Evolutionary conservation across 1,140 invertebrate species (phyloP).

Genomic region (Euura lappo): DNA sequence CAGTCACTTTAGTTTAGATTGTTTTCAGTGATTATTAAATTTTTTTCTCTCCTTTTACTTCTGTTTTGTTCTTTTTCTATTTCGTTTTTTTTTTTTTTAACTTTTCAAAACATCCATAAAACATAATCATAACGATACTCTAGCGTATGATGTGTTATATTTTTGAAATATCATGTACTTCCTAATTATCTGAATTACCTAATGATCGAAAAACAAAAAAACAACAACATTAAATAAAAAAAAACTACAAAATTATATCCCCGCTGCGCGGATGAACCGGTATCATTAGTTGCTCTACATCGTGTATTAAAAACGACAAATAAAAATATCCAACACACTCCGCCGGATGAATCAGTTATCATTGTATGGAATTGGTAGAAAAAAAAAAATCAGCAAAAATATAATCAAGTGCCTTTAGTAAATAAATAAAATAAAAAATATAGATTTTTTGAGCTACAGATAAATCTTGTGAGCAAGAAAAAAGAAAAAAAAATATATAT

Average conservation of each 20-base stretch:
- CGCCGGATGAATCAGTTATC: background rate
- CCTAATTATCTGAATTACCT: background rate
- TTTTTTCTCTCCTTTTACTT: no score
- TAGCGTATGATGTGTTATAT: background rate
- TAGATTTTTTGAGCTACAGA: no score
- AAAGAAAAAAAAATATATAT: slow-evolving; percentile 19
- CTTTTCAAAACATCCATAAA: background rate
- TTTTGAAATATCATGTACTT: no score
- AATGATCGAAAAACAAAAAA: background rate
- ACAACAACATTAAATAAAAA: background rate
- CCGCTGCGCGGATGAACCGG: background rate
- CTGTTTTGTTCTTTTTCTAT: background rate
- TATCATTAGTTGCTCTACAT: background rate
- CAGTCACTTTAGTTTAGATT: no score
- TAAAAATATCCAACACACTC: no score
- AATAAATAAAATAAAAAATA: no score
- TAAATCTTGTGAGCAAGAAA: background rate
- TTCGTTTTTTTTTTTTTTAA: background rate
- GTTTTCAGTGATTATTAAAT: no score
- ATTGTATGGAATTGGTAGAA: background rate
- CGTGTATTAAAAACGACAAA: background rate
- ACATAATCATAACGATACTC: background rate
- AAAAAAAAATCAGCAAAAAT: no score
- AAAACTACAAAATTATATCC: background rate
- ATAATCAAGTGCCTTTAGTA: no score